Evolutionary conservation across 2,113 vertebrate genomes (phyloP), one percentile per base, ranked within the genome.

Genomic region (Anoura caudifer): DNA sequence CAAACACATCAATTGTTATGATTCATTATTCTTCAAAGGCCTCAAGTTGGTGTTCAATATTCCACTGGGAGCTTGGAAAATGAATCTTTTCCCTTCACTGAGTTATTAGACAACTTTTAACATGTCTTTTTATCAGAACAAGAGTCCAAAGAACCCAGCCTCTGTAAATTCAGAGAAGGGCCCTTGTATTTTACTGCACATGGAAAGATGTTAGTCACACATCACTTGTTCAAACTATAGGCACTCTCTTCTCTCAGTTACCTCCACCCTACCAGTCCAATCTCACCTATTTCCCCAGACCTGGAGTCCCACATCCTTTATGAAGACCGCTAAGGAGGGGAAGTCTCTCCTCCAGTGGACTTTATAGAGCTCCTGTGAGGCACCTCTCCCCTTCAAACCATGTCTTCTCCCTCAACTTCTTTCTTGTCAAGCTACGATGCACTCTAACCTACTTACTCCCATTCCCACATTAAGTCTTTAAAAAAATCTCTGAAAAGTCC

Each of bases 21-120:
- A 98, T 96, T 93, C 94, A 97, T 90, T 89, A 83, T 89, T 97
- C 96, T 96, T 97, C 96, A 97, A 96, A 97, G 94, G 91, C 89
- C 69, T 95, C 89, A 77, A 69, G 73, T 38, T 96, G 47, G 47
- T 94, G 70, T 91, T 97, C 91, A 93, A 20, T 96, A 97, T 96
- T 96, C 93, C 93, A 93, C 47, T n/a, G 94, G 50, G 91, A 97
- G 77, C 93, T 59, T n/a, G 63, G 85, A 79, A 92, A 96, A 96
- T 76, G 38, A 70, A 95, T 95, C 77, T 95, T 96, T 82, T 96
- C 69, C 85, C 77, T 94, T 94, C 41, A 16, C 86, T 96, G 97
- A 97, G 73, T 97, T 97, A 97, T 95, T 95, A 96, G 94, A 38
- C 47, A 88, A 94, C 87, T 96, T 95, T 89, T 70, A 92, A 72